Base-by-base conservation (phyloP, 2,113 vertebrate species). In the Scatophagus argus region DNA sequence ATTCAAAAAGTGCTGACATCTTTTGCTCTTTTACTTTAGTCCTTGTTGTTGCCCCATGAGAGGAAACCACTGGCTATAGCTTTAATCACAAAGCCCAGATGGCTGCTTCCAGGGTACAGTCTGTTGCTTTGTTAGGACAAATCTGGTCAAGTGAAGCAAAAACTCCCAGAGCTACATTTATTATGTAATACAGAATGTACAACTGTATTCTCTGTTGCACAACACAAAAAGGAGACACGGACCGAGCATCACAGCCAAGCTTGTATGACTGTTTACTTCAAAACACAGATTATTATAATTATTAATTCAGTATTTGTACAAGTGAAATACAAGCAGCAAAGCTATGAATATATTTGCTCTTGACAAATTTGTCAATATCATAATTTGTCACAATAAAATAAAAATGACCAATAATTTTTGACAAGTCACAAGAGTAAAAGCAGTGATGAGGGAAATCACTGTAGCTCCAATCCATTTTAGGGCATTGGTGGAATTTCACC, bases 161-260 rank as follows among this genome's bases (percentile, higher is more conserved):
- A 74, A 55, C 2, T 9, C 74, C 16, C 19, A 49, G 41, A 74
- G 75, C 41, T 41, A 17, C 10, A n/a, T 41, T 74, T 16, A 68
- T 87, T 74, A 77, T 54, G 59, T 74, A 83, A 88, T 21, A 41
- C 16, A 65, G 3, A 0, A 4, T 51, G 25, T 46, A 25, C 41
- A 47, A 60, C 25, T n/a, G 29, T 21, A 32, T 1, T 19, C 27
- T 31, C 23, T 43, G 25, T 55, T 70, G 29, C 11, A 44, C 10
- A 73, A 69, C 46, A 25, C 32, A 79, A 8, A 68, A 8, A 27
- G 29, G 23, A 19, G 12, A 27, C 1, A n/a, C 0, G 29, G 6
- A 16, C n/a, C n/a, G n/a, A n/a, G n/a, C 7, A 21, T 21, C 23
- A n/a, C 31, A 17, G n/a, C 2, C 21, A 21, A 25, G 6, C 2